Conservation (phyloP, 2,797 vertebrate genomes). For the Poecilia gillii region DNA sequence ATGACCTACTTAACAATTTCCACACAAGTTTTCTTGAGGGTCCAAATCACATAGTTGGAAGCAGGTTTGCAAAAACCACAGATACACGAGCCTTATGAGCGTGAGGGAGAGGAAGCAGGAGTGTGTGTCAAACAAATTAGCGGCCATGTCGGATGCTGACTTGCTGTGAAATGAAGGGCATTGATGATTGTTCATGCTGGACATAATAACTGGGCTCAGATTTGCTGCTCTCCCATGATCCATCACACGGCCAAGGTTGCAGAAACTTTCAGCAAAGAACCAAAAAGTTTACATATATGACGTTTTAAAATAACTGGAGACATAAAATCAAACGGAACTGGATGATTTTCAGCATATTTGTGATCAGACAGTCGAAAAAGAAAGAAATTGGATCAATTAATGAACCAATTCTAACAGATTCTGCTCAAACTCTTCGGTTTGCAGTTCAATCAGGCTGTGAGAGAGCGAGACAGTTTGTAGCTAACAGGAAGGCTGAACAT, state of each 20-base stretch:
- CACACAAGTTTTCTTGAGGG: neutral
- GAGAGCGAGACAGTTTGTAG: neutral
- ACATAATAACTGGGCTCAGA: neutral
- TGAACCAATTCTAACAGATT: neutral
- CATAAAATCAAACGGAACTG: no score
- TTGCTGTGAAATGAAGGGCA: conserved; percentile 56
- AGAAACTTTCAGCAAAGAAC: neutral
- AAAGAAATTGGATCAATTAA: neutral
- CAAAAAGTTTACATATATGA: neutral
- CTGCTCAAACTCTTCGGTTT: neutral
- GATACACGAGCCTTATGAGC: neutral
- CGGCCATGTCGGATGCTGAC: conserved; percentile 31
- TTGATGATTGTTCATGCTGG: conserved; percentile 49
- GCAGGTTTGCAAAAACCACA: neutral
- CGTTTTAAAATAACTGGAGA: neutral
- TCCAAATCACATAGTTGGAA: neutral
- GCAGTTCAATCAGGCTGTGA: neutral
- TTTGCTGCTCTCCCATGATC: neutral
- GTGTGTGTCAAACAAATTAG: neutral
- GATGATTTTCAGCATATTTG: neutral
- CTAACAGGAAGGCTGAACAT: neutral
- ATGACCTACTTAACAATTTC: neutral
- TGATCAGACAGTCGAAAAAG: neutral
- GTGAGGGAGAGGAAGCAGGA: neutral
- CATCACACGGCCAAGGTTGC: neutral